phyloP scores from a whole-genome alignment of 2,113 vertebrate genomes.

The Platysternon megacephalum region DNA sequence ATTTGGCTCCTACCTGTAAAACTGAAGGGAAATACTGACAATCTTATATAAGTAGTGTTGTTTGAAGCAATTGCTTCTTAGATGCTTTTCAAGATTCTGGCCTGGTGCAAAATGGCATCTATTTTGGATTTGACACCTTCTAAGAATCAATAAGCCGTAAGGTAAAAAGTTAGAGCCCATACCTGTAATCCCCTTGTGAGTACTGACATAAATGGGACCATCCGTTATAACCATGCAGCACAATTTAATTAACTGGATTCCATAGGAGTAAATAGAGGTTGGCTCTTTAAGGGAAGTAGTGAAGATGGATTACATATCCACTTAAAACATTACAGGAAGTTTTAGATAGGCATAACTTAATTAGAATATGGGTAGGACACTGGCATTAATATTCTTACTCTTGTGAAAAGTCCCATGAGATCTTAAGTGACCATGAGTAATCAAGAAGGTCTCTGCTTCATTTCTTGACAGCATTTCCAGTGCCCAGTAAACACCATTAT shows the following conservation, averaged over 20 bases:
- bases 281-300: not conserved
- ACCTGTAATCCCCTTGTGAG: not conserved
- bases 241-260: not conserved
- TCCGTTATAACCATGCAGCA: not conserved
- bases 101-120: rapidly evolving
- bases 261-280: rapidly evolving
- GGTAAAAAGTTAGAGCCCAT: not conserved
- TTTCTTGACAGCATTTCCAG: not conserved
- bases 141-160: not conserved
- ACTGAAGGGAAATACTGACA: not conserved
- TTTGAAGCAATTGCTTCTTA: not conserved
- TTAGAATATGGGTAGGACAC: not conserved
- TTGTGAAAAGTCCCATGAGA: not conserved
- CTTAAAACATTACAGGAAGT: not conserved
- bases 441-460: not conserved
- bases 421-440: not conserved
- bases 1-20: not conserved
- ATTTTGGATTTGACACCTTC: not conserved
- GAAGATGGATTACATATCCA: not conserved
- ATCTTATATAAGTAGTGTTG: not conserved
- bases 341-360: not conserved
- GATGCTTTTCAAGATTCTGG: not conserved
- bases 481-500: not conserved
- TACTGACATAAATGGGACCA: not conserved
- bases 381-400: not conserved